These are phyloP conservation scores for Sarotherodon lohbergeri DNA, from an alignment of 2,113 vertebrate genomes.

Conservation along the genomic window DNA sequence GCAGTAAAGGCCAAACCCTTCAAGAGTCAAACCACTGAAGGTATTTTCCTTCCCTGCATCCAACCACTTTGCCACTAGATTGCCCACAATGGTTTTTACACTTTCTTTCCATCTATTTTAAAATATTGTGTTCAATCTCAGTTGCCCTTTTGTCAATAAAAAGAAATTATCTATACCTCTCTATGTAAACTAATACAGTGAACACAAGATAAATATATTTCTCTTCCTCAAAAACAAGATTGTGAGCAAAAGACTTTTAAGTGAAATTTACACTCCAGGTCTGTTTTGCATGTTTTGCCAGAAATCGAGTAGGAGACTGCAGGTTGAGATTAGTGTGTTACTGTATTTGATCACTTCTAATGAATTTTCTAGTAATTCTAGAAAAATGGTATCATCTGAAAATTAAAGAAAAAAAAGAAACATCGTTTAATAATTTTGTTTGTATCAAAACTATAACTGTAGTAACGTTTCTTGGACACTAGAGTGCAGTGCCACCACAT, in stretches of 20 bases:
- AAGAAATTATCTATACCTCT: neutral
- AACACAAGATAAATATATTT: neutral
- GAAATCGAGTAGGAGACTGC: neutral
- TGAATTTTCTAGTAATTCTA: neutral
- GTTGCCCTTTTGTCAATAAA: neutral
- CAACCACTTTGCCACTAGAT: neutral
- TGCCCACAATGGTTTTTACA: neutral
- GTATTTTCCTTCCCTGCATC: neutral
- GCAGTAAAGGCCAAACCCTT: neutral
- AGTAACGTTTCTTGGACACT: constrained; percentile 18
- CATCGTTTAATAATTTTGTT: neutral
- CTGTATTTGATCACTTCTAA: neutral
- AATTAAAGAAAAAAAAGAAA: neutral
- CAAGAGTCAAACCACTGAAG: neutral
- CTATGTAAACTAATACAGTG: neutral
- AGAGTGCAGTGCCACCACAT: constrained; percentile 14
- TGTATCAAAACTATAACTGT: neutral
- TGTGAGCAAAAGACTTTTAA: neutral
- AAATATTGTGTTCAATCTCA: neutral
- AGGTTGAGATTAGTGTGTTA: neutral
- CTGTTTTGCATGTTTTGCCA: neutral
- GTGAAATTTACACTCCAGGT: neutral
- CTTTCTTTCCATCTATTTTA: neutral
- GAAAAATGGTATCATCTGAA: neutral
- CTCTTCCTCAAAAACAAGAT: neutral